Conservation (phyloP, 2,888 invertebrate genomes). For the Orthosia incerta region DNA sequence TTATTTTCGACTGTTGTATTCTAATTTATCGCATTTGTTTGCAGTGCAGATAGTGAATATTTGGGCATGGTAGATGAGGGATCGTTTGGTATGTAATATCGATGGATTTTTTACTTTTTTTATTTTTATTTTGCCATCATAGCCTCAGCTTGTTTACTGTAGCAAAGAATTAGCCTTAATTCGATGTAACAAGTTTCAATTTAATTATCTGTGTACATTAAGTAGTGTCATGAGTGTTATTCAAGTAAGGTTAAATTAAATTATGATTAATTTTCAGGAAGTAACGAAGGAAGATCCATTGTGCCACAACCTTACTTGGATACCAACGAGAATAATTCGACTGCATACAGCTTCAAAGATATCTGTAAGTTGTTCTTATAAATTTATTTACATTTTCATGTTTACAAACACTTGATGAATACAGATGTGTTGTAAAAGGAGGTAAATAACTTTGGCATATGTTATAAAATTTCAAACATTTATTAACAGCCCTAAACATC, state of each 20-base stretch:
- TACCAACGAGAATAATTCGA: slow-evolving; percentile 86
- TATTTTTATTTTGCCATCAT: slow-evolving; percentile 3
- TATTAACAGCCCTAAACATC: not conserved
- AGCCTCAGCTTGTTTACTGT: slow-evolving; percentile 54
- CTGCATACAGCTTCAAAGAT: slow-evolving; percentile 82
- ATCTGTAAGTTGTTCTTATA: slow-evolving; percentile 80
- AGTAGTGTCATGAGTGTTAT: slow-evolving; percentile 52
- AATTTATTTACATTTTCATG: not conserved
- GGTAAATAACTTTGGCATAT: not conserved
- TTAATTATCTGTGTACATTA: slow-evolving; percentile 69
- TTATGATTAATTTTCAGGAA: slow-evolving; percentile 83
- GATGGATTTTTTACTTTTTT: slow-evolving; percentile 14
- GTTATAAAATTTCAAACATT: not conserved
- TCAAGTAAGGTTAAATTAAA: slow-evolving; percentile 77
- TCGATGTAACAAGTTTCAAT: slow-evolving; percentile 65
- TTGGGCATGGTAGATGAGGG: slow-evolving; percentile 87
- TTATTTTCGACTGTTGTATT: slow-evolving; percentile 65
- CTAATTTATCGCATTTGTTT: slow-evolving; percentile 74
- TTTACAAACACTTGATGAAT: slow-evolving; percentile 10
- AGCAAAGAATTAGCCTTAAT: slow-evolving; percentile 50
- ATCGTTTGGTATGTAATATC: slow-evolving; percentile 81
- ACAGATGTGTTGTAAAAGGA: not conserved
- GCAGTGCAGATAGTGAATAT: slow-evolving; percentile 88
- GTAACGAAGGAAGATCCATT: slow-evolving; percentile 87
- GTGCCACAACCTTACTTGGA: slow-evolving; percentile 91